phyloP scores from a whole-genome alignment of 2,797 vertebrate genomes.

The Thripadectes ignobilis region DNA sequence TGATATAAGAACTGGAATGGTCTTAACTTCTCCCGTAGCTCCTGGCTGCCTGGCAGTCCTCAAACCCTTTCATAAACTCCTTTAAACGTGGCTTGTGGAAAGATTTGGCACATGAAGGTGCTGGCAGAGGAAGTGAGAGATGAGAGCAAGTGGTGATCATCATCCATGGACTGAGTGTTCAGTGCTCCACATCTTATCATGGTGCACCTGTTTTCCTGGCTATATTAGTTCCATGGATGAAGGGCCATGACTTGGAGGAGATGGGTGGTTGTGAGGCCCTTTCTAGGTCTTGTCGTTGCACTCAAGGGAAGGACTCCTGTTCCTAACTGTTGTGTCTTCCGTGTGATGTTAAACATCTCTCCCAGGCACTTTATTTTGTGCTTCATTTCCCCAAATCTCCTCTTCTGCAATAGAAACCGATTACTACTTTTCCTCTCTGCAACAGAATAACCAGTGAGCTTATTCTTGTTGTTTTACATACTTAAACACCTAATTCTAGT shows the following conservation, averaged over 20 bases:
- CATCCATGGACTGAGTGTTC: rapidly evolving
- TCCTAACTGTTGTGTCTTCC: background rate
- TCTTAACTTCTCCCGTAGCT: background rate
- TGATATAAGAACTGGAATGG: rapidly evolving
- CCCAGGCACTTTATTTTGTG: background rate
- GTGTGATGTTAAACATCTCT: background rate
- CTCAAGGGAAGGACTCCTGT: no score
- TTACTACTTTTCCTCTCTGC: background rate
- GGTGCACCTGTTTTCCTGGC: background rate
- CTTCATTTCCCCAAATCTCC: background rate
- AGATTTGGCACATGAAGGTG: background rate
- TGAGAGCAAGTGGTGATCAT: background rate
- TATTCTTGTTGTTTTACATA: background rate
- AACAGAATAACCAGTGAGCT: background rate
- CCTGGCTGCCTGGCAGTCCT: background rate
- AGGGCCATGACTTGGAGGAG: background rate
- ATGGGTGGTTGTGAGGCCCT: rapidly evolving
- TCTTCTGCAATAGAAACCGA: rapidly evolving
- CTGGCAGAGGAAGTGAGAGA: background rate
- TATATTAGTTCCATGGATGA: background rate
- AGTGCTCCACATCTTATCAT: rapidly evolving
- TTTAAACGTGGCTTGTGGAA: background rate
- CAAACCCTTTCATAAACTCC: no score
- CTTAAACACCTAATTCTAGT: background rate
- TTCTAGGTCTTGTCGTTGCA: background rate